Evolutionary conservation across 2,797 vertebrate genomes (phyloP).

Genomic region (Dipus sagitta): DNA sequence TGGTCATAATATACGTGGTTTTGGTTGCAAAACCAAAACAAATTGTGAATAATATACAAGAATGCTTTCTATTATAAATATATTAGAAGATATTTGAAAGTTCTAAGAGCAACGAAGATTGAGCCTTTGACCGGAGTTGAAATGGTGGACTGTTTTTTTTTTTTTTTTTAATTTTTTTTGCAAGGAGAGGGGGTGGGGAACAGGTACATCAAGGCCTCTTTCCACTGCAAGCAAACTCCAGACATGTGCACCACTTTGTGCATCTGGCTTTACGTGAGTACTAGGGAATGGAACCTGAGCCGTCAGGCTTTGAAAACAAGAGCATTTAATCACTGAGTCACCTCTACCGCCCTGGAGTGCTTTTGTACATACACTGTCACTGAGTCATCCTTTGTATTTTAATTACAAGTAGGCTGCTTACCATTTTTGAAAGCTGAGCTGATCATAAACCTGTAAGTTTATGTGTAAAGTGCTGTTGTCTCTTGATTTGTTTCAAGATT

Average conservation of each 20-base stretch:
- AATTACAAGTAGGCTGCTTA: slow-evolving; percentile 8
- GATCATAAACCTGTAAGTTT: background rate
- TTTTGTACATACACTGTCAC: background rate
- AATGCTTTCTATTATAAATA: background rate
- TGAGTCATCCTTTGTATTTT: slow-evolving; percentile 18
- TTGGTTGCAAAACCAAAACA: background rate
- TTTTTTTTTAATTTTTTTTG: too few relatives aligned
- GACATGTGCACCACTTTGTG: too few relatives aligned
- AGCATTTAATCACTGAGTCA: too few relatives aligned
- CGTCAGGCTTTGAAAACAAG: too few relatives aligned
- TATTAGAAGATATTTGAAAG: slow-evolving; percentile 5
- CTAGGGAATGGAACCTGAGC: too few relatives aligned
- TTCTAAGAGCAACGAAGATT: background rate
- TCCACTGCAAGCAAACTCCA: too few relatives aligned
- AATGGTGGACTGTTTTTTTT: too few relatives aligned
- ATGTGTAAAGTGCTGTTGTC: background rate
- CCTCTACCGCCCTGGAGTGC: background rate
- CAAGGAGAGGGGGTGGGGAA: too few relatives aligned
- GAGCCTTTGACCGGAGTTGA: background rate
- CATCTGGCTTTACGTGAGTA: too few relatives aligned
- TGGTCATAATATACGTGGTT: background rate
- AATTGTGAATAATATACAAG: slow-evolving; percentile 36
- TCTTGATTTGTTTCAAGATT: slow-evolving; percentile 50
- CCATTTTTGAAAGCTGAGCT: slow-evolving; percentile 30
- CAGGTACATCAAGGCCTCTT: too few relatives aligned